These are phyloP conservation scores for Actenoides lindsayi DNA, from an alignment of 2,113 vertebrate species.

Conservation along the genomic window DNA sequence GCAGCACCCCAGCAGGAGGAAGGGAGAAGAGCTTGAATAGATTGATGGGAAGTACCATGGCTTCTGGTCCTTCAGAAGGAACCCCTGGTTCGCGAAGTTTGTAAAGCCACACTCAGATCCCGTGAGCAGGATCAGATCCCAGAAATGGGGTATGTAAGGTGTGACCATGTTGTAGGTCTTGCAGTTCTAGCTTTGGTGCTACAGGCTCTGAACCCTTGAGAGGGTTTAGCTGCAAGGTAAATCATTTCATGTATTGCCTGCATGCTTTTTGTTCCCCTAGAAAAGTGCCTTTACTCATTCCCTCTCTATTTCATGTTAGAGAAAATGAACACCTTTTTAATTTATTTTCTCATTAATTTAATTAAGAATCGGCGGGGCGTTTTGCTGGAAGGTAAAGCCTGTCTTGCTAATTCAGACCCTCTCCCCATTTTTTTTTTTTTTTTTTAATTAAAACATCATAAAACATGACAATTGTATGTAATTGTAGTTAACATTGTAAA, in stretches of 20 bases:
- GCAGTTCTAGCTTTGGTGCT: background rate
- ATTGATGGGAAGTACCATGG: background rate
- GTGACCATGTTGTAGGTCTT: background rate
- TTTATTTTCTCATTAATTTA: constrained; percentile 12
- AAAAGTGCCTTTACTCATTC: background rate
- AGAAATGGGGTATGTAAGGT: background rate
- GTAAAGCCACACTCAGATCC: no score
- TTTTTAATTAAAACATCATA: background rate
- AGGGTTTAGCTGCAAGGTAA: background rate
- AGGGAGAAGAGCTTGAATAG: background rate
- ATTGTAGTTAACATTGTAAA: background rate
- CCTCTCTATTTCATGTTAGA: background rate
- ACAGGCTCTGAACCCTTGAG: background rate
- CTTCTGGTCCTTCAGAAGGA: background rate
- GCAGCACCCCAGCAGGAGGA: background rate
- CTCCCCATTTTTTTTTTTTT: background rate
- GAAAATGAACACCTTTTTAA: background rate
- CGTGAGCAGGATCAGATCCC: background rate
- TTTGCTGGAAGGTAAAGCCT: background rate
- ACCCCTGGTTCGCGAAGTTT: background rate
- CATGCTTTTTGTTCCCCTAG: background rate
- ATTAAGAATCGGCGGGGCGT: background rate
- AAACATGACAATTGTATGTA: background rate
- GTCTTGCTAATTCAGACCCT: background rate
- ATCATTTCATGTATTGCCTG: background rate